Evolutionary conservation across 30 jellyfish, hydroid and myxozoan species (phyloP), one percentile per base, ranked within the genome.

Genomic region (Hydractinia symbiolongicarpus): DNA sequence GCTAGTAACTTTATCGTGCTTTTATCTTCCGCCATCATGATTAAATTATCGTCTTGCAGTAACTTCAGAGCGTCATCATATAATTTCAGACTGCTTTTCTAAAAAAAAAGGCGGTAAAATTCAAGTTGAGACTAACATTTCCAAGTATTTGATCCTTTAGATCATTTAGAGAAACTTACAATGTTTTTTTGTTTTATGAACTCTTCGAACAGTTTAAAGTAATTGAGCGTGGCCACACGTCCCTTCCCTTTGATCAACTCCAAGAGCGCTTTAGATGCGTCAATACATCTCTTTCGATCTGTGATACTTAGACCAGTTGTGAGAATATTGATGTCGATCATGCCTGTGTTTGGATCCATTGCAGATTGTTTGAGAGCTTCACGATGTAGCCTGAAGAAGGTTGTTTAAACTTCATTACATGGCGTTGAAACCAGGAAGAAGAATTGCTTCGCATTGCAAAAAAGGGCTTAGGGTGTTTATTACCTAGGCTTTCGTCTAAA

Each of bases 291-390:
- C 78, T 88, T 94, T 61, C 96, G 96, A 74, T 88, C 96, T 5
- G 96, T 72, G n/a, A 88, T 20, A 54, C 97, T 94, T 51, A 94
- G 69, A 20, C 99, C 99, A 15, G 99, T 89, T 51, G 96, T 89
- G 76, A 94, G 78, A 9, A 94, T 94, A 82, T 89, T 94, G 66
- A 94, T 79, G 72, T 94, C 99, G 58, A 94, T 94, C 96, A 94
- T 94, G 51, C 99, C 99, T 11, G 99, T 94, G 62, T 89, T 86
- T 20, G 99, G 99, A 71, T 94, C 99, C 95, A 86, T 94, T 6
- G 97, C 96, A 13, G 99, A 89, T 81, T 94, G 99, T 79, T 88
- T 94, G 86, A 94, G 62, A 7, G 99, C 99, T 69, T 93, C 99
- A 17, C 97, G 83, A 70, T 93, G 95, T 50, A 93, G 83, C 57